These are phyloP conservation scores for Argyresthia goedartella DNA, from an alignment of 2,888 invertebrate species.

Conservation along the genomic window DNA sequence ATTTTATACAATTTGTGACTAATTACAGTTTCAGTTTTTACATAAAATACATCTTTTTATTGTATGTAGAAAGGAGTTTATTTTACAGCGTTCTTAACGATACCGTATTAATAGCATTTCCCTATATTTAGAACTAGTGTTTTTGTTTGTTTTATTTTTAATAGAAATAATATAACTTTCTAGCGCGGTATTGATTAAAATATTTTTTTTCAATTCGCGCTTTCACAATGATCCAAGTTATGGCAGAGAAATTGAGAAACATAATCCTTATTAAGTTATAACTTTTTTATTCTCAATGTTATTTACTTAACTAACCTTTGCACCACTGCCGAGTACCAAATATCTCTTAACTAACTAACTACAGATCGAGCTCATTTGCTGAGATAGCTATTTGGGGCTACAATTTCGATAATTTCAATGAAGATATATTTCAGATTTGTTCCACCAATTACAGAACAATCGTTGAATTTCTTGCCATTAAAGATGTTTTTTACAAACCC, in stretches of 20 bases:
- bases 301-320: conserved; percentile 55
- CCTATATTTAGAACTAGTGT: not conserved
- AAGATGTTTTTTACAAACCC: too few relatives aligned
- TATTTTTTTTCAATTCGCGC: not conserved
- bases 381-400: not conserved
- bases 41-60: conserved; percentile 58
- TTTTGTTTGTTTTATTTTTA: conserved; percentile 11
- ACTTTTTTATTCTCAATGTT: conserved; percentile 31
- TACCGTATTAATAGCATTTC: conserved; percentile 29
- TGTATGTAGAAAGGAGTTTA: conserved; percentile 38
- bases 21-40: conserved; percentile 40
- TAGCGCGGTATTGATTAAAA: conserved; percentile 9
- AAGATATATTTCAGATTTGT: too few relatives aligned
- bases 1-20: conserved; percentile 16
- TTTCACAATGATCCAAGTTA: conserved; percentile 48
- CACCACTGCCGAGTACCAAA: conserved; percentile 54
- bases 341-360: conserved; percentile 27
- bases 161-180: conserved; percentile 12
- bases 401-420: not conserved
- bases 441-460: too few relatives aligned
- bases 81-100: conserved; percentile 35
- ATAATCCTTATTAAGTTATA: conserved; percentile 23
- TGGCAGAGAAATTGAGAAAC: conserved; percentile 31
- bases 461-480: too few relatives aligned
- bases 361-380: conserved; percentile 12